These are phyloP conservation scores for Scylla paramamosain DNA, from an alignment of 1,140 invertebrate species.

Conservation along the genomic window DNA sequence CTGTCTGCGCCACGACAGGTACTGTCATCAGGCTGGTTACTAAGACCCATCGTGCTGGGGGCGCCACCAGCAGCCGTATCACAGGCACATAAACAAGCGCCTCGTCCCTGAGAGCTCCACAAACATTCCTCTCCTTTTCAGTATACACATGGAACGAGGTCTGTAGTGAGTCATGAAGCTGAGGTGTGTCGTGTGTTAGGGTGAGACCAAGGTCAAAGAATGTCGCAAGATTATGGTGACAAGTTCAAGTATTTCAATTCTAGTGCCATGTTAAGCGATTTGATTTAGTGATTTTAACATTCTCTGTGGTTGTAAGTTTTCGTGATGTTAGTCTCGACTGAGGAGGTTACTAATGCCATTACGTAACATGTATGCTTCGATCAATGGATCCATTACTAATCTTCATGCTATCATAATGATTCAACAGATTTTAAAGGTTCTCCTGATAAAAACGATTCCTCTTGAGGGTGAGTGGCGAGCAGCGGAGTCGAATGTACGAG, in stretches of 20 bases:
- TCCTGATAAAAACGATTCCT: background rate
- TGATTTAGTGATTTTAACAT: too few species aligned
- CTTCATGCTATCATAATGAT: background rate
- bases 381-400: background rate
- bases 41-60: background rate
- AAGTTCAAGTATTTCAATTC: background rate
- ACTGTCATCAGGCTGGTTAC: background rate
- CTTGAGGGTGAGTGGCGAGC: background rate
- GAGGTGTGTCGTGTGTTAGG: background rate
- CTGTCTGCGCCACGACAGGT: background rate
- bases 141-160: background rate
- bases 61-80: background rate
- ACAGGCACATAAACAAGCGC: background rate
- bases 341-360: background rate
- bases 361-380: background rate
- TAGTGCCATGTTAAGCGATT: background rate
- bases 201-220: background rate
- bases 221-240: background rate
- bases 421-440: background rate
- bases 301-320: background rate
- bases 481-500: background rate
- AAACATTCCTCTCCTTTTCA: background rate
- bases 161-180: background rate
- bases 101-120: background rate
- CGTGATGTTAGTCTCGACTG: background rate